Percentiles rank a stretch among this genome's conserved stretches.
These are phyloP conservation scores for Crocuta crocuta DNA, from an alignment of 2,113 vertebrate species.

Conservation along the genomic window DNA sequence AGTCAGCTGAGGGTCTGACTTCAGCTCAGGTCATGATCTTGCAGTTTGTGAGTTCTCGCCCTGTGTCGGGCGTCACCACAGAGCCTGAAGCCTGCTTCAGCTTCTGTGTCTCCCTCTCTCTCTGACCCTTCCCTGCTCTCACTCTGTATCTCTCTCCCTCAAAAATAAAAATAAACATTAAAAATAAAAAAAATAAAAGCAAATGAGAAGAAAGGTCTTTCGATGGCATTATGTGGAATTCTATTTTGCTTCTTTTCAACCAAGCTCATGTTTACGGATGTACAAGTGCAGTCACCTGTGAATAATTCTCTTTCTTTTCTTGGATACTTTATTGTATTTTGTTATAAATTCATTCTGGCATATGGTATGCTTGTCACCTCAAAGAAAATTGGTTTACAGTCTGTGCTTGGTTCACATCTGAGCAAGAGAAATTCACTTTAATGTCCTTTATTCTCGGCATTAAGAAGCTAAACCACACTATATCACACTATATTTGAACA, in stretches of 20 bases:
- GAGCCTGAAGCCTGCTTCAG: too few relatives aligned
- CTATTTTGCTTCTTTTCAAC: background rate
- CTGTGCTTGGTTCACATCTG: background rate
- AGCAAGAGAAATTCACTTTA: background rate
- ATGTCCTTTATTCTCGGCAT: background rate
- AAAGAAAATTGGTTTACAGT: constrained; percentile 21
- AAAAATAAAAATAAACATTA: too few relatives aligned
- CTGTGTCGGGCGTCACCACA: too few relatives aligned
- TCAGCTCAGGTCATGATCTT: too few relatives aligned
- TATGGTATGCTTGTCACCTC: background rate
- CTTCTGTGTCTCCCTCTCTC: too few relatives aligned
- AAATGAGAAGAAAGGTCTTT: background rate
- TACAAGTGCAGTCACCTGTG: background rate
- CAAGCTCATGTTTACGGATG: constrained; percentile 7
- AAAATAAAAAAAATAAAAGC: background rate
- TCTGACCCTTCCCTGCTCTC: too few relatives aligned
- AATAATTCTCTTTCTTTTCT: constrained; percentile 45
- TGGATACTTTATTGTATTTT: constrained; percentile 4
- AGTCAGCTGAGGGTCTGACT: too few relatives aligned
- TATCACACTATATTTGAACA: background rate
- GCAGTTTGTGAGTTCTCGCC: too few relatives aligned
- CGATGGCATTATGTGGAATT: background rate
- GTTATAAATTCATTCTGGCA: background rate
- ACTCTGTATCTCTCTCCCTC: too few relatives aligned
- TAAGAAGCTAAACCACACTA: background rate